phyloP scores from a whole-genome alignment of 2,797 vertebrate species.

The Cynopterus sphinx region DNA sequence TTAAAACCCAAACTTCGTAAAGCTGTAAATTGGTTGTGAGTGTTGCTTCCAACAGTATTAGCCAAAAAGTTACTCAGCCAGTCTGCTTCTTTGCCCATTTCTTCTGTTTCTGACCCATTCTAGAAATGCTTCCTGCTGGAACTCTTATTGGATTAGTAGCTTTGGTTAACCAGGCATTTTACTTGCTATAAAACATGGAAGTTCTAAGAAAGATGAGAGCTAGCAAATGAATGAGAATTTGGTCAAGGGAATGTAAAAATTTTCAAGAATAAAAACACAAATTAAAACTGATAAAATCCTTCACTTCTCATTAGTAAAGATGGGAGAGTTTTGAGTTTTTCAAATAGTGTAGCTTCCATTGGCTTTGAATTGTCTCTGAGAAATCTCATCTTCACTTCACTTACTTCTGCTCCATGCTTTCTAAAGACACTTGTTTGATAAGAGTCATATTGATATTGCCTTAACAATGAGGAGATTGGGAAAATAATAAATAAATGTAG shows the following conservation, averaged over 20 bases:
- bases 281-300: conserved; percentile 51
- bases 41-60: neutral
- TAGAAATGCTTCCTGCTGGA: conserved; percentile 70
- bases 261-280: conserved; percentile 56
- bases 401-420: neutral
- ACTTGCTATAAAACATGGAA: conserved; percentile 64
- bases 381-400: neutral
- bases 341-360: neutral
- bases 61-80: conserved; percentile 46
- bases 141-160: conserved; percentile 51
- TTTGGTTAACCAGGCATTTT: conserved; percentile 39
- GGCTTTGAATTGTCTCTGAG: neutral
- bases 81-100: conserved; percentile 59
- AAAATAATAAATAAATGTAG: neutral
- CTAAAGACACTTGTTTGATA: neutral
- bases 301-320: neutral
- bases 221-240: conserved; percentile 37
- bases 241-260: neutral
- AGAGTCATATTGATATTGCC: neutral
- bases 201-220: neutral
- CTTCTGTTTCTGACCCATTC: conserved; percentile 45
- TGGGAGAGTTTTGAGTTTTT: neutral
- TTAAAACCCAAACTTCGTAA: conserved; percentile 60
- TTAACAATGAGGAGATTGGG: neutral
- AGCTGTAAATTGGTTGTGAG: conserved; percentile 55